A percentile compares a stretch with the other conserved stretches of the same genome.
Conservation (phyloP, 2,113 vertebrate genomes). For the Dasyornis broadbenti region DNA sequence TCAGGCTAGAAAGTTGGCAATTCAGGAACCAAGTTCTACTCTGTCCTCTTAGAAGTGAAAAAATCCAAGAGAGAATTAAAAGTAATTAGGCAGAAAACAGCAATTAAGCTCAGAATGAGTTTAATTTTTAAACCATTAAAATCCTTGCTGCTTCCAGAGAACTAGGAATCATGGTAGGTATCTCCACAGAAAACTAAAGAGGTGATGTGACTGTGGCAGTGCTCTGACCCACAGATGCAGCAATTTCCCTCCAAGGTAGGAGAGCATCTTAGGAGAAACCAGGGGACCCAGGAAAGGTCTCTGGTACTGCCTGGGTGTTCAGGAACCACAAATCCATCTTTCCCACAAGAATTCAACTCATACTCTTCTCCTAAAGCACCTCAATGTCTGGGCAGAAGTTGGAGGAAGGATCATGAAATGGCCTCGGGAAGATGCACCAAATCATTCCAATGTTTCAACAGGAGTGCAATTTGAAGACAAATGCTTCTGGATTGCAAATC, state of each 20-base stretch:
- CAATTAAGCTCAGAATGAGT: constrained; percentile 38
- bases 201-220: background rate
- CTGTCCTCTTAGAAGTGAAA: background rate
- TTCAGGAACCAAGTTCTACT: constrained; percentile 25
- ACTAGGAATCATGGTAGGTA: background rate
- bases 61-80: constrained; percentile 32
- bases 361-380: background rate
- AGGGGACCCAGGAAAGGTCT: background rate
- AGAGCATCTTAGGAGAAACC: background rate
- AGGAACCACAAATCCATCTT: background rate
- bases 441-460: background rate
- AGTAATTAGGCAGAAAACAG: constrained; percentile 35
- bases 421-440: background rate
- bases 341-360: background rate
- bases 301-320: background rate
- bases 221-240: background rate
- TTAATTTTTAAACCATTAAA: constrained; percentile 13
- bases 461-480: background rate
- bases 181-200: background rate
- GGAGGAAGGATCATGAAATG: background rate
- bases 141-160: background rate
- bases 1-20: constrained; percentile 32
- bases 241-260: background rate
- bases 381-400: background rate
- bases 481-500: background rate